Base-by-base conservation (phyloP, 2,888 invertebrate species). In the Ptychoptera contaminata region DNA sequence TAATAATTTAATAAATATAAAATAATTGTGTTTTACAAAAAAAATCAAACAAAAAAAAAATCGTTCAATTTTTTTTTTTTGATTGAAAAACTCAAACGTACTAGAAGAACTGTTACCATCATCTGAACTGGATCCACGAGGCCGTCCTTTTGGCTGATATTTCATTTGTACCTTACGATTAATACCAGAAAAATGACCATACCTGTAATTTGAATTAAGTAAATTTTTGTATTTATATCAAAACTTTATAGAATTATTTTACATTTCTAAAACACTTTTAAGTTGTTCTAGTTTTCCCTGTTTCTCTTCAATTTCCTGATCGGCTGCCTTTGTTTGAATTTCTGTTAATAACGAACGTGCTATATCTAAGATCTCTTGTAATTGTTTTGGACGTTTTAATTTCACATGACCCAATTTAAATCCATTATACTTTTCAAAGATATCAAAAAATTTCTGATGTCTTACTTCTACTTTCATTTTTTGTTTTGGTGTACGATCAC, bases 381-480 rank as follows among this genome's bases (percentile, higher is more conserved):
- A 70, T 59, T 98, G 94, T 58, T 92, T 94, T 0, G 98, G 98
- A 46, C 90, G 78, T 67, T 98, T 98, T 55, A 99, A 70, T 66
- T 99, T 98, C 1, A 98, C 86, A 60, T 98, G 96, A 0, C 93
- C 93, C 49, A 90, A 84, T 59, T 90, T 90, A 60, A 82, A 88
- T 1, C 93, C 97, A 55, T 92, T 90, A 64, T 98, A 94, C 61
- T 94, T 96, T 60, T 91, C 86, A 67, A 98, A 99, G 56, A 99
- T 86, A 60, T 94, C 93, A 68, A 98, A 98, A 67, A 98, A 97
- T 86, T 91, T 90, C 3, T 84, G 86, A 74, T 96, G 93, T 43
- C 93, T 74, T 11, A 96, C 96, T 74, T 96, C 96, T 52, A 97
- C 96, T 67, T 99, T 99, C 97, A 99, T 98, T 70, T 99, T 99